Base-by-base conservation (phyloP, 2,888 invertebrate species). In the Eristalis intricaria region DNA sequence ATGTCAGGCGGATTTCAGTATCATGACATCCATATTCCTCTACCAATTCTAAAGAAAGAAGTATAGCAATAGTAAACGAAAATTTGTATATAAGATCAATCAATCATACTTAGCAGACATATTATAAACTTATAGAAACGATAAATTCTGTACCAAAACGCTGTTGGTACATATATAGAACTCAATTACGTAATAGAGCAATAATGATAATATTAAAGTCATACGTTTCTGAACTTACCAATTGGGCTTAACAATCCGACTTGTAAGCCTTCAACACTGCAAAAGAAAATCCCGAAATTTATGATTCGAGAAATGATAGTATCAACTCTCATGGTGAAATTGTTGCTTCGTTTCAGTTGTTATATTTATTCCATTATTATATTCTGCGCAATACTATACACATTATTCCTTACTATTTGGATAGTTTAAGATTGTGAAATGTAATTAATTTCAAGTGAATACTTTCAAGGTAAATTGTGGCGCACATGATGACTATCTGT, bases 21-120 rank as follows among this genome's bases (percentile, higher is more conserved):
- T 95, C 94, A 91, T 95, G 94, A 90, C 95, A 95, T 90, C 94
- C 94, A 90, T 94, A 94, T 90, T 95, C 95, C 91, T 95, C 94
- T 78, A 96, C 95, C 89, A 95, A 94, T 94, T 95, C 95, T 95
- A 94, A n/a, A 60, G 71, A 61, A 26, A 56, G 19, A 56, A 10
- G 22, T n/a, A 22, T 56, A 22, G 38, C 4, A n/a, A 40, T 26
- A 61, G 7, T 11, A 50, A 26, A 32, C 23, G 13, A 35, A 61
- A 29, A 40, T 26, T 7, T 32, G 56, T 63, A 56, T 8, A 19
- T 8, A 5, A 4, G 15, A 32, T 32, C 4, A 38, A 38, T 38
- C 13, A 38, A 38, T 38, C 13, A 38, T 38, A 13, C 38, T 11
- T 3, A 38, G 13, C 13, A 38, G 38, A 38, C 13, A 38, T 4